These are phyloP conservation scores for Tupaia tana DNA, from an alignment of 2,113 vertebrate species.

Conservation along the genomic window DNA sequence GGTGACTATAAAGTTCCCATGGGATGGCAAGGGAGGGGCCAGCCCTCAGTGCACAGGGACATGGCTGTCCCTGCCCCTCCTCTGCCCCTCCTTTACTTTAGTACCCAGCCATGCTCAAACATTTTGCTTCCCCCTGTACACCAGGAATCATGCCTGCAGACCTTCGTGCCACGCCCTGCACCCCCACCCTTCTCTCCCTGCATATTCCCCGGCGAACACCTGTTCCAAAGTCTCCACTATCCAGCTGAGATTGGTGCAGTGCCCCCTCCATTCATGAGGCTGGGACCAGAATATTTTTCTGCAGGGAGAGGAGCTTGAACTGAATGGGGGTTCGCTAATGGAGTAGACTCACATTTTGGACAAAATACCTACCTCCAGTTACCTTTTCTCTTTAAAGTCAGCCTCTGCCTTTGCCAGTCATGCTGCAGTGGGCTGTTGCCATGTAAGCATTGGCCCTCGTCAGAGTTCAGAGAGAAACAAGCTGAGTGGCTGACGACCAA, in stretches of 20 bases:
- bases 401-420: rapidly evolving
- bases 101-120: rapidly evolving
- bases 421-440: rapidly evolving
- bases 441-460: too few species aligned
- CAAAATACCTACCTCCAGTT: too few species aligned
- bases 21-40: not conserved
- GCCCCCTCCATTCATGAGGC: rapidly evolving
- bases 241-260: not conserved
- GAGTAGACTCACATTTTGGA: too few species aligned
- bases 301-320: too few species aligned
- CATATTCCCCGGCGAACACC: not conserved
- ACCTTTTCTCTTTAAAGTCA: too few species aligned
- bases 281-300: too few species aligned
- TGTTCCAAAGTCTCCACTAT: not conserved
- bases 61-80: not conserved
- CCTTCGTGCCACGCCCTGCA: not conserved
- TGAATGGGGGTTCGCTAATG: too few species aligned
- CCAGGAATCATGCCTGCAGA: not conserved
- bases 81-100: rapidly evolving
- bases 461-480: not conserved
- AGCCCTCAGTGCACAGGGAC: not conserved
- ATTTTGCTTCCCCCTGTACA: not conserved
- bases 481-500: not conserved
- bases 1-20: too few species aligned
- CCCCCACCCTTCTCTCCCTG: not conserved